Evolutionary conservation across 2,888 invertebrate species (phyloP).

Genomic region (Elgonia sp.): DNA sequence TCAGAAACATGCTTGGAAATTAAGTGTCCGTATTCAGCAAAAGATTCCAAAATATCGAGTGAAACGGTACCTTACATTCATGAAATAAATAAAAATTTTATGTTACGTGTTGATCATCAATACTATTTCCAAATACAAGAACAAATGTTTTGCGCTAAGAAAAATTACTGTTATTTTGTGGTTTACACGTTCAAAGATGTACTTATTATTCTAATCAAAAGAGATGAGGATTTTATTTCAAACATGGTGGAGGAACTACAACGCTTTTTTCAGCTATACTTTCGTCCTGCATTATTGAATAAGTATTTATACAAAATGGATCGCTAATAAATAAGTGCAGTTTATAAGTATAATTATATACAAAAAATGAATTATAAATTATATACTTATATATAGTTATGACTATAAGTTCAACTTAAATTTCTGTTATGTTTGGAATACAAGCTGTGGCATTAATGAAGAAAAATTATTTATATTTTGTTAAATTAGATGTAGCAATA

Average conservation of each 20-base stretch:
- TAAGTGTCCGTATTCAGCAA: conserved; percentile 63
- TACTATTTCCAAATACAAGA: conserved; percentile 68
- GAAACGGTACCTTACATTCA: conserved; percentile 64
- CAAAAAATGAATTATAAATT: background rate
- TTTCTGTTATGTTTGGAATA: too few species aligned
- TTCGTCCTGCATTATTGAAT: conserved; percentile 52
- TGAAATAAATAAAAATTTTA: background rate
- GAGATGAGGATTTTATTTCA: conserved; percentile 63
- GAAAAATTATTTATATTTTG: background rate
- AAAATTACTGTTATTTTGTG: conserved; percentile 59
- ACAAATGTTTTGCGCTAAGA: conserved; percentile 53
- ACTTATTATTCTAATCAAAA: conserved; percentile 37
- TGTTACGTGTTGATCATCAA: conserved; percentile 43
- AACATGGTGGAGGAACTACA: conserved; percentile 46
- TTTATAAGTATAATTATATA: background rate
- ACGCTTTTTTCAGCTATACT: conserved; percentile 51
- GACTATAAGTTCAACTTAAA: background rate
- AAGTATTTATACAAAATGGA: conserved; percentile 55
- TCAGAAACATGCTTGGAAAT: conserved; percentile 64
- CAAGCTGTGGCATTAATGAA: background rate
- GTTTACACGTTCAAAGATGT: conserved; percentile 61
- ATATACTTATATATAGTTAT: background rate
- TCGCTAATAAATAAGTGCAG: background rate
- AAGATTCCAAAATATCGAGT: conserved; percentile 39
- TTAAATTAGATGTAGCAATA: background rate